Evolutionary conservation across 2,113 vertebrate genomes (phyloP).

Genomic region (Crypturellus undulatus): DNA sequence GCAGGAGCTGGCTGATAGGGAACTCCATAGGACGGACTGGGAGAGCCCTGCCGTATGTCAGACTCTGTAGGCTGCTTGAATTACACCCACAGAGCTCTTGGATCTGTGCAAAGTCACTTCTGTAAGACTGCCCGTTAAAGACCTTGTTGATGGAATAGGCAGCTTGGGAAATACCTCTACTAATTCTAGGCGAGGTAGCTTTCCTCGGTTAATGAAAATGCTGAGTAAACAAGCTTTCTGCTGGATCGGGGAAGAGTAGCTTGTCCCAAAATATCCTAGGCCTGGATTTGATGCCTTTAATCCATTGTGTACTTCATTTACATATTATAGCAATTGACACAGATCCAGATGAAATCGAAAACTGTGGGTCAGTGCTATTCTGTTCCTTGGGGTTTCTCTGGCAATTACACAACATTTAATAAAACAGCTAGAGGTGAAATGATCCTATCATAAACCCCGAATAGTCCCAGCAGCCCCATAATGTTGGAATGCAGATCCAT

Average conservation of each 20-base stretch:
- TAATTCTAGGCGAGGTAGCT: not conserved
- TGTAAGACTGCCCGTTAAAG: not conserved
- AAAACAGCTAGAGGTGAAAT: not conserved
- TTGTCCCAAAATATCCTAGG: not conserved
- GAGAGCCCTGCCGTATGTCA: rapidly evolving
- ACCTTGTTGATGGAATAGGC: not conserved
- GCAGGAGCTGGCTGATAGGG: not conserved
- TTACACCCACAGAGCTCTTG: not conserved
- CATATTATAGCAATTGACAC: not conserved
- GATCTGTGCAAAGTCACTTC: not conserved
- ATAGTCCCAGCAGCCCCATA: not conserved
- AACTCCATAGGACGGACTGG: not conserved
- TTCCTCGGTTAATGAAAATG: not conserved
- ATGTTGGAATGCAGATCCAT: not conserved
- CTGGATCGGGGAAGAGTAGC: not conserved
- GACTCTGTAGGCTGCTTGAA: not conserved
- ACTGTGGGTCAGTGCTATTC: not conserved
- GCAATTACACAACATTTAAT: constrained; percentile 1
- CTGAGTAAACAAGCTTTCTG: not conserved
- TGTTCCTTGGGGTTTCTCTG: not conserved
- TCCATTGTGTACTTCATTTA: not conserved
- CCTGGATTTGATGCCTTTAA: not conserved
- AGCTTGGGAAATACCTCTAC: not conserved
- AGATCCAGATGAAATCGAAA: not conserved
- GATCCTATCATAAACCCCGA: constrained; percentile 2